Evolutionary conservation across 35 echinoderm and acorn worm species (phyloP).

Genomic region (Patiria miniata): DNA sequence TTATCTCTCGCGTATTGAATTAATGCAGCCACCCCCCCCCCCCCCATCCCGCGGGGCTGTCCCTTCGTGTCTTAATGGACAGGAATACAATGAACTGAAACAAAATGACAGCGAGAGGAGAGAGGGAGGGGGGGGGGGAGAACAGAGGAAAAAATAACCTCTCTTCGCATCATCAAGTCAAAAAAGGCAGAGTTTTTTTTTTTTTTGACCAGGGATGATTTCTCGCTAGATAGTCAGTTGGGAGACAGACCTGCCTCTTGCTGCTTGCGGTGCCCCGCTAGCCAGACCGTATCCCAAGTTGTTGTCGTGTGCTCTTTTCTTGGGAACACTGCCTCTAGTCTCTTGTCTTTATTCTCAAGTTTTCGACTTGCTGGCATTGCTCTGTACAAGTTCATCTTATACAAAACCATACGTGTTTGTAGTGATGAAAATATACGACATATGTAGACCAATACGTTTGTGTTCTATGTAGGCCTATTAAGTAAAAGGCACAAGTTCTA

Average conservation of each 20-base stretch:
- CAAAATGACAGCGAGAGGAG: background rate
- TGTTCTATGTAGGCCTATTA: too few relatives aligned
- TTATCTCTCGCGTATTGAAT: conserved; percentile 13
- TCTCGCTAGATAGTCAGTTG: background rate
- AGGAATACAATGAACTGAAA: conserved; percentile 7
- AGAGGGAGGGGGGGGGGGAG: background rate
- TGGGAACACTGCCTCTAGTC: too few relatives aligned
- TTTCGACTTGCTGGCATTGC: too few relatives aligned
- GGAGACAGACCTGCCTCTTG: background rate
- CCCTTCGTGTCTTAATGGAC: conserved; percentile 5
- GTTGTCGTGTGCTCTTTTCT: too few relatives aligned
- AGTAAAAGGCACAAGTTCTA: too few relatives aligned
- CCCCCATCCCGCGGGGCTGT: background rate
- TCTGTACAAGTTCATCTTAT: too few relatives aligned
- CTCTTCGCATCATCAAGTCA: conserved; percentile 12
- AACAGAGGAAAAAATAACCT: background rate
- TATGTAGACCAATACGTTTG: too few relatives aligned
- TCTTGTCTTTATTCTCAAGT: too few relatives aligned
- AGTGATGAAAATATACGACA: too few relatives aligned
- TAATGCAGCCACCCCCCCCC: background rate
- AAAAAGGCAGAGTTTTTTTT: conserved; percentile 7
- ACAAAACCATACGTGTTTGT: too few relatives aligned
- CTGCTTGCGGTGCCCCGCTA: background rate
- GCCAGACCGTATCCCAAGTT: too few relatives aligned
- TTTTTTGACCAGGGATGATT: conserved; percentile 5